Conservation (phyloP, 2,113 vertebrate genomes). For the Macquaria australasica region DNA sequence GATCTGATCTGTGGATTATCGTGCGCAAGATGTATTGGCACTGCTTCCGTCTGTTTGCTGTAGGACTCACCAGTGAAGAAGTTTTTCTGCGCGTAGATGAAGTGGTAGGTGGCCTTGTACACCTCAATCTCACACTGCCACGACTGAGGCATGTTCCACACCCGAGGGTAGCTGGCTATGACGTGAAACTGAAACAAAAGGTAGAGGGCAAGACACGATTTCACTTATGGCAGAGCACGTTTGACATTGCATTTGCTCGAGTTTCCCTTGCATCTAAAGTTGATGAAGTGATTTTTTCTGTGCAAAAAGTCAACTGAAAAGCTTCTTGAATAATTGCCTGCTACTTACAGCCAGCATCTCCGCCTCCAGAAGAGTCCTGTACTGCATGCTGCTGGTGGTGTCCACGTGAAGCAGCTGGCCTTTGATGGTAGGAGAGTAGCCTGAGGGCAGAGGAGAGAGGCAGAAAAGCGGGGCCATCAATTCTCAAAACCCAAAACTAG, state of each 20-base stretch:
- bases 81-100: constrained; percentile 98
- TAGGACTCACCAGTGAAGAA: constrained; percentile 93
- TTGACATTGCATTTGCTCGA: not conserved
- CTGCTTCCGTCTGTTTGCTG: not conserved
- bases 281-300: not conserved
- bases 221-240: not conserved
- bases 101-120: constrained; percentile 98
- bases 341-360: constrained; percentile 98
- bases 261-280: not conserved
- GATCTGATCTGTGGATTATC: not conserved
- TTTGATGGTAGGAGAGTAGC: constrained; percentile 96
- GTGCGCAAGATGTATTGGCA: no score
- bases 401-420: constrained; percentile 97
- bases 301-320: not conserved
- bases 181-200: constrained; percentile 91
- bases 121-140: constrained; percentile 99
- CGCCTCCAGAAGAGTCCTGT: constrained; percentile 95
- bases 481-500: constrained; percentile 17
- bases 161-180: constrained; percentile 93
- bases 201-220: not conserved
- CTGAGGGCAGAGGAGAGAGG: constrained; percentile 74
- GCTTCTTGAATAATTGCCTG: not conserved
- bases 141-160: constrained; percentile 98
- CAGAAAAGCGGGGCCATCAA: constrained; percentile 35
- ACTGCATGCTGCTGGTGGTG: constrained; percentile 99